Evolutionary conservation across 2,797 vertebrate genomes (phyloP), one percentile per base, ranked within the genome.

Genomic region (Cheirogaleus major): DNA sequence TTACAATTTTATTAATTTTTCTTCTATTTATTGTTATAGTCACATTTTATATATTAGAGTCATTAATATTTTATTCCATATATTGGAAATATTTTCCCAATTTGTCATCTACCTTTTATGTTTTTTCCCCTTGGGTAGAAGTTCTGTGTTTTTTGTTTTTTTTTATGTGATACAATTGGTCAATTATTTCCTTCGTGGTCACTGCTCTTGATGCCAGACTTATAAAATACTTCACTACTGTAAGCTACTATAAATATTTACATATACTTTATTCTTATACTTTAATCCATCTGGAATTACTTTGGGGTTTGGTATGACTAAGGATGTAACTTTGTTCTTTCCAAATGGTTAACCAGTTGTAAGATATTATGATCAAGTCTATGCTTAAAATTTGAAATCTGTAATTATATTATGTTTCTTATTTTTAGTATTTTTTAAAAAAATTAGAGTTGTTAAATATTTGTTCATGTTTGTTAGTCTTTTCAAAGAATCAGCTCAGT

Each of bases 1-100:
- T 50, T 72, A 11, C 7, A 48, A 13, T 65, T 84, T 89, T 86
- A 95, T 55, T 93, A 65, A 92, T 84, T 90, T 90, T 87, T 10
- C 27, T 82, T 85, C 30, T 93, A 27, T 57, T 76, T 75, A 65
- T 89, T 75, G 22, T 76, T 63, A 43, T 73, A 82, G 35, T 84
- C 12, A 50, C 69, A 57, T 65, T 32, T 85, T 89, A 81, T 78
- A 85, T 43, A 4, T 78, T 45, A 88, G 2, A 89, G 22, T 63
- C 13, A 52, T 3, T 65, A 70, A 82, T 57, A 92, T 89, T 89
- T 92, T 72, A 55, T 92, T 13, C 72, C 5, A 70, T 15, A 79
- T 59, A 84, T 65, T 93, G 75, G 59, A 59, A 84, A 43, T 91
- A n/a, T 76, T 80, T 84, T 38, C 30, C 27, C 43, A 73, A 38